Percentiles rank a stretch among this genome's conserved stretches.
Evolutionary conservation across 2,113 vertebrate species (phyloP).

Genomic region (Zingel zingel): DNA sequence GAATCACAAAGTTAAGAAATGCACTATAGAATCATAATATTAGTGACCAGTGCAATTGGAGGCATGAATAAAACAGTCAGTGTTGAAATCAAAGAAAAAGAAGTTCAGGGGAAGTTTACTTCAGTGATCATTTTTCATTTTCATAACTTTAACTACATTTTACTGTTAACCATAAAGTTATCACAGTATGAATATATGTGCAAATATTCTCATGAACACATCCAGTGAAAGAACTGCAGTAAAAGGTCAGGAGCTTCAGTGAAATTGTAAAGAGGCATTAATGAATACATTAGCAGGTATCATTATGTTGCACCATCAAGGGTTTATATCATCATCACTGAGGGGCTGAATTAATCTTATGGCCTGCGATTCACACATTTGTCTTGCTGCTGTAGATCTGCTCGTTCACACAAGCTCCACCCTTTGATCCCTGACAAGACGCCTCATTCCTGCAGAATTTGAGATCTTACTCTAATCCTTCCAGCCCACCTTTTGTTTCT

Average conservation of each 20-base stretch:
- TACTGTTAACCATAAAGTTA: background rate
- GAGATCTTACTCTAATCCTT: background rate
- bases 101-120: background rate
- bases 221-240: background rate
- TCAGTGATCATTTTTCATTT: background rate
- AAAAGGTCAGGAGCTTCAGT: background rate
- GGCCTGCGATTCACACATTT: conserved; percentile 13
- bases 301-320: background rate
- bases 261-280: background rate
- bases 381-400: background rate
- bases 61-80: conserved; percentile 30
- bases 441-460: background rate
- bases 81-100: conserved; percentile 2
- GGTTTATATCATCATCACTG: background rate
- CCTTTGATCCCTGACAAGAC: conserved; percentile 8
- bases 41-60: background rate
- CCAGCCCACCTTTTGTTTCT: conserved; percentile 16
- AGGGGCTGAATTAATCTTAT: background rate
- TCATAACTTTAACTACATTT: background rate
- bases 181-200: background rate
- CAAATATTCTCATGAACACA: background rate
- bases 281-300: background rate
- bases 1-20: conserved; percentile 13
- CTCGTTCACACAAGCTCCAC: conserved; percentile 3
- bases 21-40: background rate